These are phyloP conservation scores for Bombyx huttoni DNA, from an alignment of 2,888 invertebrate genomes.

Conservation along the genomic window DNA sequence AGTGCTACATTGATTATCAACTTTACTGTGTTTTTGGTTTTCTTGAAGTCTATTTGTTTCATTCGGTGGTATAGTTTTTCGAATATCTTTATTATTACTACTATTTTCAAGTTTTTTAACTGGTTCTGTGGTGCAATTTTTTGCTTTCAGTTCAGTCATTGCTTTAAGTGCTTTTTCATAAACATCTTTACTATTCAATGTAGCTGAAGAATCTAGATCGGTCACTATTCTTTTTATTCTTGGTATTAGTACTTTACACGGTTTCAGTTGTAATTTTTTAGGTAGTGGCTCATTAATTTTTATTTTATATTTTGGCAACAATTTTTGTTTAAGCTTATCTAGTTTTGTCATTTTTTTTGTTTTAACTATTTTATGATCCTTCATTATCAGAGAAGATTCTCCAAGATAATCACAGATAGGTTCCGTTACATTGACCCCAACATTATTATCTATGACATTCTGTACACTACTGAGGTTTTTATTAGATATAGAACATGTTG, in stretches of 20 bases:
- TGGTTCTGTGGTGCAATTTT: slow-evolving; percentile 3
- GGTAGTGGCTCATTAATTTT: slow-evolving; percentile 11
- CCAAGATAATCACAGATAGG: not conserved
- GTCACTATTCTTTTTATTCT: slow-evolving; percentile 10
- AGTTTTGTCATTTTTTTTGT: slow-evolving; percentile 31
- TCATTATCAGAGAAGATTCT: not conserved
- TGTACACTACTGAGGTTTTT: too few species aligned
- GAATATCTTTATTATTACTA: not conserved
- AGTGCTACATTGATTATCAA: not conserved
- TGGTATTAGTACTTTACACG: slow-evolving; percentile 11
- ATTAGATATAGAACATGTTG: too few species aligned
- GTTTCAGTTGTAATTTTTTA: slow-evolving; percentile 14
- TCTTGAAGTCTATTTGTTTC: not conserved
- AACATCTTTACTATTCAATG: slow-evolving; percentile 30
- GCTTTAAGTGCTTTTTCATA: slow-evolving; percentile 47
- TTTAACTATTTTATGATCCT: slow-evolving; percentile 10
- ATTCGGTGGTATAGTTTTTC: not conserved
- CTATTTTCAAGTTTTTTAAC: not conserved
- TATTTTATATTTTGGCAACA: slow-evolving; percentile 43
- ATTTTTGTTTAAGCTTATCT: slow-evolving; percentile 31
- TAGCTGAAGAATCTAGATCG: slow-evolving; percentile 14
- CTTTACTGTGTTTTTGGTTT: not conserved
- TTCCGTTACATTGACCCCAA: not conserved
- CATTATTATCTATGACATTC: too few species aligned
- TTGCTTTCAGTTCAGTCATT: slow-evolving; percentile 34